These are phyloP conservation scores for Felis catus DNA, from an alignment of 2,113 vertebrate species.

Conservation along the genomic window F.catus_Fca126_mat1.0 CM031412.1:142991001-142991500, in stretches of 20 bases:
- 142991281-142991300: neutral
- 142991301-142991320: neutral
- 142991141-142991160: neutral
- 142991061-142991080: neutral
- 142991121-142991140: neutral
- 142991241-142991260: neutral
- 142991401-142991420: neutral
- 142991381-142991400: neutral
- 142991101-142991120: neutral
- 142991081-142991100: neutral
- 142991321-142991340: neutral
- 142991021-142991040: neutral
- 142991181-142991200: neutral
- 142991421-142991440: neutral
- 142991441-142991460: neutral
- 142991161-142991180: neutral
- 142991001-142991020: neutral
- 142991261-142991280: neutral
- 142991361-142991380: neutral
- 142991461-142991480: neutral
- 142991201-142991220: neutral
- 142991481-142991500: neutral
- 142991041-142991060: neutral
- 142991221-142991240: neutral
- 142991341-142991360: neutral